Evolutionary conservation across 2,797 vertebrate genomes (phyloP), one percentile per base, ranked within the genome.

Genomic region (Acanthurus tractus): DNA sequence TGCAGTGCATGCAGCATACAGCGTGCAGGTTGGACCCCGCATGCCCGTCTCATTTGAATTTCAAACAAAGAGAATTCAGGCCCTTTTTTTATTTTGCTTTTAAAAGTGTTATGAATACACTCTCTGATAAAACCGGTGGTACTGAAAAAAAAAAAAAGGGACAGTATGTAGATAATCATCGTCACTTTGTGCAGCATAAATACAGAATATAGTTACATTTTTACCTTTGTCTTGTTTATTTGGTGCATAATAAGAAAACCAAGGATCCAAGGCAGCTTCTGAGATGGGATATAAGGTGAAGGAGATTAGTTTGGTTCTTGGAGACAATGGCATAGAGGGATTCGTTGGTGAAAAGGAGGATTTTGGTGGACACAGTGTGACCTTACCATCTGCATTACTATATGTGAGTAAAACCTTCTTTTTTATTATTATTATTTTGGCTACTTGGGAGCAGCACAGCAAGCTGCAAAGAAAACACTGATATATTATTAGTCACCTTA

Each of bases 11-110:
- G 40, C 63, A 67, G 48, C 66, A 14, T 45, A 20, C 36, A 45
- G 57, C 52, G 8, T 52, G 59, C 29, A 62, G 45, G 59, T 55
- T 10, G 15, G 34, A 74, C 12, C 71, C 65, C 13, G 71, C 61
- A 49, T 20, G 46, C 68, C 4, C 22, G 52, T 34, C 54, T 64
- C 63, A 50, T 55, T 36, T 70, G 34, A 55, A 65, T 61, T 36
- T 23, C 15, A 50, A 20, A 44, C 62, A 15, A 11, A 55, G 13
- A 53, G 3, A 38, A 25, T 23, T 44, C n/a, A 22, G 15, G 8
- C 20, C 18, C 25, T 8, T 57, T 20, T 20, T 46, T 46, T 54
- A 14, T 8, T 52, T 65, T 50, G n/a, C 36, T 9, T 14, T 45
- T 53, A 15, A 23, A 34, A 29, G 11, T 9, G n/a, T 52, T 8